A percentile compares a stretch with the other conserved stretches of the same genome.
Conservation (phyloP, 2,113 vertebrate genomes). For the Pteruthius melanotis region DNA sequence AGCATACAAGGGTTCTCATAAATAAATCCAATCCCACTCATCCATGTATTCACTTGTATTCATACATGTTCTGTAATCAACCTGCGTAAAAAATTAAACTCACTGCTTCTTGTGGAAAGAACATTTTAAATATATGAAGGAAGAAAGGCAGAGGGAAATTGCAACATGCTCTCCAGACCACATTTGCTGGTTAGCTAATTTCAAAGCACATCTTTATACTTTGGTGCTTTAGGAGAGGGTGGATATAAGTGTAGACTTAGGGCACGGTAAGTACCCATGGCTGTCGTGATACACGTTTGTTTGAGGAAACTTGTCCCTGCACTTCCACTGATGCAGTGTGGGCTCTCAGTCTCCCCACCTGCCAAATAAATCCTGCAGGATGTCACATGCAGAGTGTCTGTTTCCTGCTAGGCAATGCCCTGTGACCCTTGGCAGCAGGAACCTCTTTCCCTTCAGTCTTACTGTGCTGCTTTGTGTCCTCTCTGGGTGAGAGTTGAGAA, state of each 20-base stretch:
- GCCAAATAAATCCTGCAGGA: background rate
- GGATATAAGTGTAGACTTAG: background rate
- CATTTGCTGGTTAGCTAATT: background rate
- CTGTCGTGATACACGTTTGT: background rate
- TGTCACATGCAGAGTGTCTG: background rate
- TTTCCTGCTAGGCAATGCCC: conserved; percentile 50
- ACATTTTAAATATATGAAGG: background rate
- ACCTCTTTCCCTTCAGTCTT: background rate
- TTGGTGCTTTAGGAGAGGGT: background rate
- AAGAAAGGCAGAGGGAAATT: background rate
- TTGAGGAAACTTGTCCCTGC: background rate
- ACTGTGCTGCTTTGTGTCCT: background rate
- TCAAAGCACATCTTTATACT: background rate
- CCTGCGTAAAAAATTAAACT: background rate
- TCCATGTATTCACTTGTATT: background rate
- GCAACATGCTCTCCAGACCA: background rate
- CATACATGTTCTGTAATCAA: background rate
- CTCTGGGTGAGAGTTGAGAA: background rate
- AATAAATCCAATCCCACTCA: background rate
- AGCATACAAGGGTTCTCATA: background rate
- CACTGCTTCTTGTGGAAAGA: background rate
- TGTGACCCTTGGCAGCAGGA: conserved; percentile 13
- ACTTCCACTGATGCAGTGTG: background rate
- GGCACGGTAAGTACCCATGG: background rate
- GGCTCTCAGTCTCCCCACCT: background rate